Base-by-base conservation (phyloP, 2,888 invertebrate genomes). In the Ctenicera cuprea region DNA sequence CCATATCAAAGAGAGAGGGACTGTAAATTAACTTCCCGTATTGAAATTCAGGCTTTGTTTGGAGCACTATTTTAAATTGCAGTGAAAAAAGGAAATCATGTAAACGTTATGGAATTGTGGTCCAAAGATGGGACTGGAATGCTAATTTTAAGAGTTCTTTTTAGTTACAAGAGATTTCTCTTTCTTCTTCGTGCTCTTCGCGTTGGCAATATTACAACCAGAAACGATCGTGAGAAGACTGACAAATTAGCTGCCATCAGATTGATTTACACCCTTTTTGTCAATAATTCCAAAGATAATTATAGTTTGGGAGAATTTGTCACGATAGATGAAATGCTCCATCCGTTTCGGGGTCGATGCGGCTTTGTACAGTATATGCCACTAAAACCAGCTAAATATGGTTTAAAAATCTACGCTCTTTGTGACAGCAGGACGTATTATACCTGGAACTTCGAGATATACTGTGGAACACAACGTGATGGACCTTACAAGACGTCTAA, bases 41-140 rank as follows among this genome's bases (percentile, higher is more conserved):
- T 62, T 26, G 69, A 63, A 50, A 52, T 62, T 2, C 41, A 50
- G 9, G 63, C 54, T n/a, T n/a, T 69, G 9, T 30, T 59, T 26
- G 67, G 67, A n/a, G 14, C 62, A 11, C 62, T 69, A 12, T 50
- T 62, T 48, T 20, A 18, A 3, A 20, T 38, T 20, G 69, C 14
- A 12, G 45, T 12, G 3, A 37, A 62, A 33, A 69, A 50, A 69
- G 73, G 73, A 62, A 79, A 76, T 61, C 80, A 79, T 64, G 76
- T 77, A 14, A 59, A 77, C 70, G 78, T 80, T 77, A 26, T 67
- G 11, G 79, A 80, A 68, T 63, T 80, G 14, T 78, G 77, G 77
- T 71, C 71, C 38, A 74, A 18, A 41, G 79, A 77, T 72, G 79
- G 75, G 16, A 78, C 78, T 20, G 78, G 76, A 38, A 73, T 64